Evolutionary conservation across 1,140 invertebrate genomes (phyloP), one percentile per base, ranked within the genome.

Genomic region (Mactra quadrangularis): DNA sequence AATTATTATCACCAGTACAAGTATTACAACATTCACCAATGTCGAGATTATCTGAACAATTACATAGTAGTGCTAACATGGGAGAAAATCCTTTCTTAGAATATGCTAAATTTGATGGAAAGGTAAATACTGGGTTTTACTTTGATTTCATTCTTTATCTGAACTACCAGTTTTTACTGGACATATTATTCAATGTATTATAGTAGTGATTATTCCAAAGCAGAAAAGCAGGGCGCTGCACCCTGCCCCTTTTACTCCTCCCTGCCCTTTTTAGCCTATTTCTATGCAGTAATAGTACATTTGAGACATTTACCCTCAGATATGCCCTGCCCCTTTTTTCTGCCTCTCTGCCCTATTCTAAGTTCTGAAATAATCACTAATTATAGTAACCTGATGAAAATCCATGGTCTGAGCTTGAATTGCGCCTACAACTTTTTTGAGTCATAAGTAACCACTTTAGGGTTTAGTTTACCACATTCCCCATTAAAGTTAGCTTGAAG

Each of bases 61-160:
- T 98, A 35, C 94, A 96, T 87, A 96, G 96, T 85, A 96, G 94
- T 88, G 95, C 96, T 0, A 94, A 95, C 89, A 89, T 96, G 68
- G 96, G 96, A 29, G 94, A 95, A 87, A 97, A 97, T 94, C 96
- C 97, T 29, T 98, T 97, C 93, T 95, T 96, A 62, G 96, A 97
- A 90, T 99, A 96, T 94, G 96, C 97, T 17, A 97, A 96, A 92
- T 98, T 97, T 93, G 97, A 99, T 95, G 97, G 97, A 81, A 88
- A 89, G 83, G 92, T 94, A 85, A 81, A 53, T 53, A 9, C 45
- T 9, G 45, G 19, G 45, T 47, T 9, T 7, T 47, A 9, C 45
- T 9, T 7, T 47, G 45, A 9, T 7, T 19, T 9, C 45, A 9
- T 47, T 47, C 7, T 47, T 47, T 7, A 9, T 19, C 7, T 47